A percentile compares a stretch with the other conserved stretches of the same genome.
These are phyloP conservation scores for Somateria mollissima DNA, from an alignment of 2,797 vertebrate species.

Conservation along the genomic window DNA sequence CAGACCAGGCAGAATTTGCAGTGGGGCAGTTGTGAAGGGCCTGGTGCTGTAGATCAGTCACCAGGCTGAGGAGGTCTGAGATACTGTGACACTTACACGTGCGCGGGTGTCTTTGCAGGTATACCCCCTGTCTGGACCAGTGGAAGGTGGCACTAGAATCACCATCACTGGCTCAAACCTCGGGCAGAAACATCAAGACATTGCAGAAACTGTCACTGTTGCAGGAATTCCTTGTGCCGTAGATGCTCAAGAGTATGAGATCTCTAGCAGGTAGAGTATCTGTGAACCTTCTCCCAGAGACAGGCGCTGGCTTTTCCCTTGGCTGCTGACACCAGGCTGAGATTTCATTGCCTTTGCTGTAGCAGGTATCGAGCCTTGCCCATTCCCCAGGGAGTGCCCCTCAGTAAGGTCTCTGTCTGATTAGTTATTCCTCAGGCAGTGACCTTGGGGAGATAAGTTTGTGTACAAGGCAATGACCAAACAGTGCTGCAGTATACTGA, in stretches of 20 bases:
- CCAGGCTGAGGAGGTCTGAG: slow-evolving; percentile 34
- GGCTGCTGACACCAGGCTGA: slow-evolving; percentile 44
- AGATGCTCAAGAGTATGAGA: slow-evolving; percentile 87
- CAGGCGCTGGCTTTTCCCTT: slow-evolving; percentile 30
- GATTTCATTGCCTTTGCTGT: slow-evolving; percentile 46
- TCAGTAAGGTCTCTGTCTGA: background rate
- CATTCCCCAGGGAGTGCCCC: background rate
- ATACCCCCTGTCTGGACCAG: slow-evolving; percentile 90
- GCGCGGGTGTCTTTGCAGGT: slow-evolving; percentile 81
- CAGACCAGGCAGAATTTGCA: background rate
- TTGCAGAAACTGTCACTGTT: slow-evolving; percentile 88
- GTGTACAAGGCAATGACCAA: background rate
- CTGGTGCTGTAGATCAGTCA: background rate
- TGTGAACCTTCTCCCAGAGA: slow-evolving; percentile 39
- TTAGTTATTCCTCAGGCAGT: background rate
- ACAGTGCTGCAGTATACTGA: accelerated
- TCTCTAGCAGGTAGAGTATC: slow-evolving; percentile 92
- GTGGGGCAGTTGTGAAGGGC: background rate
- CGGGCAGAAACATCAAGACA: slow-evolving; percentile 92
- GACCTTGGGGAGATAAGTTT: background rate
- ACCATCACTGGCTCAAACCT: slow-evolving; percentile 96
- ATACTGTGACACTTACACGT: slow-evolving; percentile 44
- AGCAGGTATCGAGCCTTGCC: slow-evolving; percentile 22
- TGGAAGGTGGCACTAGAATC: slow-evolving; percentile 91
- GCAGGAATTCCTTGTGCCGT: slow-evolving; percentile 89